Evolutionary conservation across 1,140 invertebrate genomes (phyloP), one percentile per base, ranked within the genome.

Genomic region (Aphaenogaster ashmeadi): DNA sequence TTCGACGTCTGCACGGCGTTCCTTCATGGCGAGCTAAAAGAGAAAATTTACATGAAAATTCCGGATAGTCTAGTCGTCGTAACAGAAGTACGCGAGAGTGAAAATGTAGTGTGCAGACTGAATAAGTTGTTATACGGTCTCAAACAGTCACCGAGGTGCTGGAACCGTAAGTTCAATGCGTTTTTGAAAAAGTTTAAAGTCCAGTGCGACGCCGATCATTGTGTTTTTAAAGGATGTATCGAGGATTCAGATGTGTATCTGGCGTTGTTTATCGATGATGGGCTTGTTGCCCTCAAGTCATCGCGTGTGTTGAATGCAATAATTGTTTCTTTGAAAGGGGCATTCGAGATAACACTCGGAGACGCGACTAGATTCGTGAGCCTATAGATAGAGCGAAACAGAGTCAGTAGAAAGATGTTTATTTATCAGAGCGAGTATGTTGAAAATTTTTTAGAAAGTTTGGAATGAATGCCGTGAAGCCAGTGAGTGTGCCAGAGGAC

Each of bases 41-140:
- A 87, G 1, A 15, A 36, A 38, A 84, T 84, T 6, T 74, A 7
- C n/a, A 87, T 87, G 91, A 38, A 90, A 66, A 89, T 93, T 71
- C 94, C 94, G 33, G 41, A 92, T 1, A 89, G 89, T 11, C 7
- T 75, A 2, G 3, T 9, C 5, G 15, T 21, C 33, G 27, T 27
- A 27, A 0, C 27, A 27, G 27, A 27, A n/a, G 1, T 18, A 15
- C 13, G 27, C 27, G 27, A 27, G 27, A 15, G 8, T 7, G 2
- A 33, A 3, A 6, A 21, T 6, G 1, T 36, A 0, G 47, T 54
- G 8, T 75, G 52, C 38, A 11, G 6, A 8, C 2, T 75, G 5
- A 93, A 93, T 21, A 95, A 94, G 87, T 91, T 92, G 4, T 41
- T 96, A 3, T 96, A 96, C 87, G 95, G 94, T 6, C 74, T 96